These are phyloP conservation scores for Zygothrica quintamaculata DNA, from an alignment of 2,888 invertebrate species.

Conservation along the genomic window DNA sequence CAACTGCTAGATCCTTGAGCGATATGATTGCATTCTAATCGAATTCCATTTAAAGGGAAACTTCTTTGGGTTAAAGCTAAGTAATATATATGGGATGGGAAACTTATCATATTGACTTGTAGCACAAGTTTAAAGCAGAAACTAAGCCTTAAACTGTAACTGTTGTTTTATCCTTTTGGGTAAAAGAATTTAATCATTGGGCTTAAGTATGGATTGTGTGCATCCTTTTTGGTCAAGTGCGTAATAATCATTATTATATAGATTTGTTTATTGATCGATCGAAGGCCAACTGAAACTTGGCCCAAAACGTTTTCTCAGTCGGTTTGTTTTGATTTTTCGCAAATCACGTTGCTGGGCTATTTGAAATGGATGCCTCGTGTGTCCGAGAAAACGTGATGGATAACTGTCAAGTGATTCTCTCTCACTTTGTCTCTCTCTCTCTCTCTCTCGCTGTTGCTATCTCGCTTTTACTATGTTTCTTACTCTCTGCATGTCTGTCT, in stretches of 20 bases:
- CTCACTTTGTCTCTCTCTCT: background rate
- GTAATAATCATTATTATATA: constrained; percentile 1
- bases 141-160: no score
- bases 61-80: no score
- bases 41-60: no score
- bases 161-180: no score
- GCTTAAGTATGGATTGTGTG: no score
- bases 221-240: background rate
- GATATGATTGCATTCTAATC: no score
- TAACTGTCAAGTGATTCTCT: constrained; percentile 62
- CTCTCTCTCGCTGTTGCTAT: background rate
- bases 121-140: no score
- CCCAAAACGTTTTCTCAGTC: constrained; percentile 16
- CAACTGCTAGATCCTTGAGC: background rate
- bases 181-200: no score
- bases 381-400: constrained; percentile 84
- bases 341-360: constrained; percentile 65
- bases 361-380: constrained; percentile 83
- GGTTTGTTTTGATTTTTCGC: constrained; percentile 52
- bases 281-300: constrained; percentile 30
- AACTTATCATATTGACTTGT: no score
- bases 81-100: no score
- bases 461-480: background rate
- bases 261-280: constrained; percentile 42
- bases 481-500: background rate